Base-by-base conservation (phyloP, 2,888 invertebrate genomes). In the Xanthorhoe designata region DNA sequence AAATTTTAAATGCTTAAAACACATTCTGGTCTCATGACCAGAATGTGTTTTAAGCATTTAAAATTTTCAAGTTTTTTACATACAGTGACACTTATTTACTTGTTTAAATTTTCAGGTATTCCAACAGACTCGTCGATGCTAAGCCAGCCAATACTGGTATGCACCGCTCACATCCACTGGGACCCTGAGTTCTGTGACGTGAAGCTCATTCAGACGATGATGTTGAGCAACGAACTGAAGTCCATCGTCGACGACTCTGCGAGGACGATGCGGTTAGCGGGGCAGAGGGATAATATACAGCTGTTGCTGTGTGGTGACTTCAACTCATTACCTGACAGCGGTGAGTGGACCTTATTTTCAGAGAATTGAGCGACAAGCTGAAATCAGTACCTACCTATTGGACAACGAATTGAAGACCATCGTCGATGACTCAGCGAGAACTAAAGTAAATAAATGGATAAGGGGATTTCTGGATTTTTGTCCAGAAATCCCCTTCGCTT, bases 171-270 rank as follows among this genome's bases (percentile, higher is more conserved):
- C 92, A 98, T 99, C 79, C 99, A 99, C 90, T 99, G 99, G 99
- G 99, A 99, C 94, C 99, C 99, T 0, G 99, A 99, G 94, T 99
- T 97, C 92, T 99, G 99, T 88, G 99, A 99, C 92, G 99, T 99
- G 55, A 99, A 99, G 92, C 95, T 99, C 54, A 99, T 99, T 74
- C 99, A 99, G 92, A 98, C 99, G 42, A 99, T 99, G 97, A 99
- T 99, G 99, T 93, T 99, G 76, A 97, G 98, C 92, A 97, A 98
- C 87, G 99, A 99, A 89, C 94, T 99, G 77, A 96, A 97, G 83
- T 95, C 95, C 70, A 98, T 98, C 71, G 94, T 98, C 72, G 98
- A 98, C 82, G 97, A 98, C 87, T 97, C 97, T 42, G 96, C 96
- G 72, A 96, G 97, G 79, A 96, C 96, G 77, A 95, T 97, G 78